A percentile compares a stretch with the other conserved stretches of the same genome.
Conservation (phyloP, 2,888 invertebrate species). For the Drosophila borborema region DNA sequence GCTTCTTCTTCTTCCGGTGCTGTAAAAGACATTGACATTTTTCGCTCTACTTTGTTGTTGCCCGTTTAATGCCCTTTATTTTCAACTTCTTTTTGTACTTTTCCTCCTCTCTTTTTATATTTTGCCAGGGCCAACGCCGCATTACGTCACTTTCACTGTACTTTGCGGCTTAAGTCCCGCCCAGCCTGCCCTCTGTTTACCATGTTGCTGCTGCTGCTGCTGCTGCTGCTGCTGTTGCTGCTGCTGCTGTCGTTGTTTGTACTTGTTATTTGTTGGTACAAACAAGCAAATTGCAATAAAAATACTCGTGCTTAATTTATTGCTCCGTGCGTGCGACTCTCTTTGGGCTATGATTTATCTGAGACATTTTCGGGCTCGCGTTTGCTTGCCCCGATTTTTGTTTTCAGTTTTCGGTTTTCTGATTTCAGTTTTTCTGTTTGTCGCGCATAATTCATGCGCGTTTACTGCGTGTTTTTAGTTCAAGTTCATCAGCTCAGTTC, state of each 20-base stretch:
- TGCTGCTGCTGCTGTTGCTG: slow-evolving; percentile 15
- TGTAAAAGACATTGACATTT: slow-evolving; percentile 65
- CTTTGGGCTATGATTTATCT: slow-evolving; percentile 68
- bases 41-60: slow-evolving; percentile 57
- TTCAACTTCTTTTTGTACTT: slow-evolving; percentile 28
- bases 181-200: slow-evolving; percentile 1
- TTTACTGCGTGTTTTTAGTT: slow-evolving; percentile 55
- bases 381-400: slow-evolving; percentile 28
- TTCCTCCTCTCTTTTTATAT: slow-evolving; percentile 1
- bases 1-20: slow-evolving; percentile 28
- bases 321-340: slow-evolving; percentile 48
- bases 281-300: slow-evolving; percentile 71
- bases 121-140: slow-evolving; percentile 34
- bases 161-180: slow-evolving; percentile 59
- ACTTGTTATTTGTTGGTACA: slow-evolving; percentile 63
- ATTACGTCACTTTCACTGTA: slow-evolving; percentile 76
- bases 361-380: slow-evolving; percentile 30
- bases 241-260: slow-evolving; percentile 44
- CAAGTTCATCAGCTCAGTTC: slow-evolving; percentile 65
- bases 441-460: slow-evolving; percentile 64
- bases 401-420: slow-evolving; percentile 1
- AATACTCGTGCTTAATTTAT: slow-evolving; percentile 69
- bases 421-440: slow-evolving; percentile 15
- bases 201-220: slow-evolving; percentile 22
- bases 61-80: slow-evolving; percentile 64